Base-by-base conservation (phyloP, 2,113 vertebrate species). In the Colistium nudipinnis region DNA sequence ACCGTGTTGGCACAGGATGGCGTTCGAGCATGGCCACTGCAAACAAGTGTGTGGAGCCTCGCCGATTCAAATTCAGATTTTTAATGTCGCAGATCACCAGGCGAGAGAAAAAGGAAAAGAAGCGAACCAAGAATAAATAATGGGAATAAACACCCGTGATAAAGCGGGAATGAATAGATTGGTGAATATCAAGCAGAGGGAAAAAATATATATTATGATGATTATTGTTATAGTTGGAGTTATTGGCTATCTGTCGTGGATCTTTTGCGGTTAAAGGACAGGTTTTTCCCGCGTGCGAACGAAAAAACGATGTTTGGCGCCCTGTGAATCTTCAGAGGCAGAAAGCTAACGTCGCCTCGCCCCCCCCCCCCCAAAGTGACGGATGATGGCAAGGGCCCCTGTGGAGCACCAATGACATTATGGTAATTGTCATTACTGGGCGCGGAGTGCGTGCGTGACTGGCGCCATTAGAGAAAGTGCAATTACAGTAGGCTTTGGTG, bases 391-490 rank as follows among this genome's bases (percentile, higher is more conserved):
- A 86, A 82, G 78, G n/a, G 87, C 85, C 87, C 85, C 85, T 54
- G 36, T 62, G 53, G 90, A 91, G 89, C 75, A n/a, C 78, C 62
- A 38, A 80, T 85, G 90, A 91, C 92, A 93, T 93, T 90, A 93
- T 91, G 89, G 91, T 93, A 93, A 93, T 93, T 92, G 92, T 92
- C 92, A 93, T 93, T 92, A 92, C 86, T 80, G 76, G 80, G 90
- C 87, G 88, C 89, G 84, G 85, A 86, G 92, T 86, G 88, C 84
- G 90, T 91, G 90, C 87, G 90, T 92, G 92, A 92, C 92, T 89
- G 91, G 91, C 89, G 91, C 90, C 89, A 94, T 94, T 94, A 93
- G 90, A 91, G 91, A 89, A 90, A 94, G 92, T 90, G 92, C 92
- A 93, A 93, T 94, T 93, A 93, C 92, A 92, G 93, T 92, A 91